phyloP scores from a whole-genome alignment of 2,797 vertebrate genomes.

The Gorsachius magnificus region DNA sequence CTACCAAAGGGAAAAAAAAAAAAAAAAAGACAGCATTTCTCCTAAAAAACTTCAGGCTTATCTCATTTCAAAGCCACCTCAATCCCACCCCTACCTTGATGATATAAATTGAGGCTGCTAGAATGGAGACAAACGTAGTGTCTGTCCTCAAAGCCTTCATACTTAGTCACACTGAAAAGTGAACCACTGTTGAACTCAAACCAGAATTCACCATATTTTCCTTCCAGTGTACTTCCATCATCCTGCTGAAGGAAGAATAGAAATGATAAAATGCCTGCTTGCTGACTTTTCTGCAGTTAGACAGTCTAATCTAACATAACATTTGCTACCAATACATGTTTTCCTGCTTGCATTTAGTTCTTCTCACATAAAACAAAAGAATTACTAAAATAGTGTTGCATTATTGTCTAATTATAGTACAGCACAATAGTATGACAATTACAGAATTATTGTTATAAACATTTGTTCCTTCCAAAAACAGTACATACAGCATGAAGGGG shows the following conservation, averaged over 20 bases:
- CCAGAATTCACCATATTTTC: constrained; percentile 96
- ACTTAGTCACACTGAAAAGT: constrained; percentile 91
- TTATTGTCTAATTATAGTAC: not conserved
- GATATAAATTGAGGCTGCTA: constrained; percentile 88
- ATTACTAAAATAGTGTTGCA: not conserved
- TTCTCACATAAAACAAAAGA: not conserved
- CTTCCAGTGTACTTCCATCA: constrained; percentile 81
- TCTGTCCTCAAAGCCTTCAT: constrained; percentile 94
- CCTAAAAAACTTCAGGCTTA: not conserved
- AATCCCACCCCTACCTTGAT: constrained; percentile 84
- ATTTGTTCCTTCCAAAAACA: not conserved
- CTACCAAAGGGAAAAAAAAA: too few relatives aligned
- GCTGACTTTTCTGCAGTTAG: not conserved
- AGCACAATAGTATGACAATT: not conserved
- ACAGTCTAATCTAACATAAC: not conserved
- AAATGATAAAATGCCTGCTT: not conserved
- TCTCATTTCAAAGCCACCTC: not conserved
- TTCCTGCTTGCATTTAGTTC: not conserved
- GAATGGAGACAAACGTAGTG: constrained; percentile 96
- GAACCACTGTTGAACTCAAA: constrained; percentile 88
- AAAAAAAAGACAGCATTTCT: not conserved
- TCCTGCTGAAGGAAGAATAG: constrained; percentile 77
- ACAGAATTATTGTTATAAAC: not conserved
- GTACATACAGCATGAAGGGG: not conserved
- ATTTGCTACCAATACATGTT: not conserved